Evolutionary conservation across 2,113 vertebrate species (phyloP).

Genomic region (Nerophis lumbriciformis): DNA sequence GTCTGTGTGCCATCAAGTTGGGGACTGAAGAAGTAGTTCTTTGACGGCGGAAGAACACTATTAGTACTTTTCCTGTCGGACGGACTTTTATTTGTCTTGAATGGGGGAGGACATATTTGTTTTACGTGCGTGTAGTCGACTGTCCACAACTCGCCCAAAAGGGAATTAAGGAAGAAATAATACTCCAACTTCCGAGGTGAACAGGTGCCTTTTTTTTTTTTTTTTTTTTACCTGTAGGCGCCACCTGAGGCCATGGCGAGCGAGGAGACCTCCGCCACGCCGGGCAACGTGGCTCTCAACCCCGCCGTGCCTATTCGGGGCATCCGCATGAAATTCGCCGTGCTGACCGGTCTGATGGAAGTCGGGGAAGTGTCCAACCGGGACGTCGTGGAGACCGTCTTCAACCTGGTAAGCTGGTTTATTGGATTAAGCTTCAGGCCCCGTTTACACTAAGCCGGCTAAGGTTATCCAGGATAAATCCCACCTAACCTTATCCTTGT

Average conservation of each 20-base stretch:
- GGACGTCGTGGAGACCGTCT: slow-evolving; percentile 91
- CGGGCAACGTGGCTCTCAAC: slow-evolving; percentile 68
- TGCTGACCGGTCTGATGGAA: slow-evolving; percentile 87
- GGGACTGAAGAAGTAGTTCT: slow-evolving; percentile 36
- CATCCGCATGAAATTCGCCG: slow-evolving; percentile 94
- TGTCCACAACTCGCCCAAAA: slow-evolving; percentile 7
- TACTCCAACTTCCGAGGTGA: slow-evolving; percentile 41
- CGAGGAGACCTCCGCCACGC: slow-evolving; percentile 50
- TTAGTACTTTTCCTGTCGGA: background rate
- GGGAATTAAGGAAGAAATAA: slow-evolving; percentile 33
- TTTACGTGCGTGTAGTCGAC: slow-evolving; percentile 31
- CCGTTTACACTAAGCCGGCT: too few relatives aligned
- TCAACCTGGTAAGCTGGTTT: slow-evolving; percentile 90
- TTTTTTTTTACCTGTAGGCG: slow-evolving; percentile 58
- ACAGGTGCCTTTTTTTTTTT: slow-evolving; percentile 65
- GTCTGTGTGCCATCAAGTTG: slow-evolving; percentile 64
- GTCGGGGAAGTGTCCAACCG: slow-evolving; percentile 91
- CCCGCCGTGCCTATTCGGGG: slow-evolving; percentile 87
- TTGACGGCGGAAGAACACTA: slow-evolving; percentile 8
- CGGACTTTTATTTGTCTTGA: slow-evolving; percentile 24
- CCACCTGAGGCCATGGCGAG: slow-evolving; percentile 69
- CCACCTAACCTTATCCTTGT: too few relatives aligned
- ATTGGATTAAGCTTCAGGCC: too few relatives aligned
- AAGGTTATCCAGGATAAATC: too few relatives aligned
- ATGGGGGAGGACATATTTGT: slow-evolving; percentile 48